phyloP scores from a whole-genome alignment of 1,140 invertebrate species.

The Lepidotrigona ventralis region DNA sequence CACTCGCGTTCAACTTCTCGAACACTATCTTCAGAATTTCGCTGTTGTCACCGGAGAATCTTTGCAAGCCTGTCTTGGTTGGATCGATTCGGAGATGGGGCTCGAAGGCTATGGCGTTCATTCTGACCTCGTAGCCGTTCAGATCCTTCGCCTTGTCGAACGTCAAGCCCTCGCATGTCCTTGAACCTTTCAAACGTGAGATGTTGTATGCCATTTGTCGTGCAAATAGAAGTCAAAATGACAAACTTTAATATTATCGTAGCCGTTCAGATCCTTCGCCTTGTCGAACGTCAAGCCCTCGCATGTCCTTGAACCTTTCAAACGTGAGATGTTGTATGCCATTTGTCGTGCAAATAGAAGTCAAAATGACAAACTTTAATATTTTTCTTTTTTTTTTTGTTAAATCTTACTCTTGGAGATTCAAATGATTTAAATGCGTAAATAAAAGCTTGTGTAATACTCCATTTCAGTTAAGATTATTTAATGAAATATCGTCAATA shows the following conservation, averaged over 20 bases:
- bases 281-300: constrained; percentile 52
- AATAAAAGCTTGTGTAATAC: too few species aligned
- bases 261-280: constrained; percentile 29
- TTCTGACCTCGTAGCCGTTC: constrained; percentile 44
- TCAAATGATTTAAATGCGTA: too few species aligned
- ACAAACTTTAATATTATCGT: too few species aligned
- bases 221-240: too few species aligned
- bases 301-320: constrained; percentile 18
- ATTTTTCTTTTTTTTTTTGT: too few species aligned
- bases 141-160: constrained; percentile 49
- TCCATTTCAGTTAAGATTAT: too few species aligned
- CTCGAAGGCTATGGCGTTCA: constrained; percentile 36
- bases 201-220: too few species aligned
- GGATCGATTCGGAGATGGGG: constrained; percentile 29
- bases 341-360: too few species aligned
- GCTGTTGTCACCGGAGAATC: constrained; percentile 50
- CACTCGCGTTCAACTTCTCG: constrained; percentile 20
- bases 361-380: too few species aligned
- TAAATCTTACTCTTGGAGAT: too few species aligned
- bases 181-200: background rate
- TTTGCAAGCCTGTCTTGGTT: background rate
- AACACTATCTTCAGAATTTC: constrained; percentile 51
- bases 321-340: too few species aligned
- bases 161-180: constrained; percentile 34
- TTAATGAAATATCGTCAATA: too few species aligned